Evolutionary conservation across 1,140 invertebrate species (phyloP).

Genomic region (Centruroides sculpturatus): DNA sequence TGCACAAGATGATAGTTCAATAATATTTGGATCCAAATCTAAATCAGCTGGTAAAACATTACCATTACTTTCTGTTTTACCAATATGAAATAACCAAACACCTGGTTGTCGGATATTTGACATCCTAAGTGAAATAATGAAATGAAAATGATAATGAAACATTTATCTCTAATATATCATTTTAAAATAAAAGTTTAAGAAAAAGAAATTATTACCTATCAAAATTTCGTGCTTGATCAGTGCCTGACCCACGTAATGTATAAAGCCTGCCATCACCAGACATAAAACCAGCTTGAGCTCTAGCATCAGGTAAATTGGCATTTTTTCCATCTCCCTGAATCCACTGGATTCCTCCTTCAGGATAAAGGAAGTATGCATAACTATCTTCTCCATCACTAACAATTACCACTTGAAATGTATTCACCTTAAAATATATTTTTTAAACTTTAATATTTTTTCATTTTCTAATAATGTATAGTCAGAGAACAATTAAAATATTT

Average conservation of each 20-base stretch:
- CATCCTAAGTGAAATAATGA: slow-evolving; percentile 37
- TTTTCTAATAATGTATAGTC: too few relatives aligned
- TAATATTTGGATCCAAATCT: neutral
- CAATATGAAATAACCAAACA: slow-evolving; percentile 68
- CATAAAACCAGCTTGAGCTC: slow-evolving; percentile 82
- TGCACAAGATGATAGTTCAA: slow-evolving; percentile 8
- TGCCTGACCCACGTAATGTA: slow-evolving; percentile 65
- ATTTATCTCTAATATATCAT: slow-evolving; percentile 7
- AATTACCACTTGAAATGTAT: slow-evolving; percentile 69
- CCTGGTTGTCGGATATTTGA: slow-evolving; percentile 69
- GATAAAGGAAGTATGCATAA: slow-evolving; percentile 72
- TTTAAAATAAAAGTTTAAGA: neutral
- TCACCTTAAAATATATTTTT: slow-evolving; percentile 32
- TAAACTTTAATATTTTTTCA: too few relatives aligned
- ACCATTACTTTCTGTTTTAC: slow-evolving; percentile 39
- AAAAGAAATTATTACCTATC: slow-evolving; percentile 42
- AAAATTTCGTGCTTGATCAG: slow-evolving; percentile 59
- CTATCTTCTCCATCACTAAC: slow-evolving; percentile 64
- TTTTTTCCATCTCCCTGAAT: slow-evolving; percentile 50
- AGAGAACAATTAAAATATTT: too few relatives aligned
- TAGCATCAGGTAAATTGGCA: slow-evolving; percentile 57
- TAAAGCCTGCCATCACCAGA: slow-evolving; percentile 55
- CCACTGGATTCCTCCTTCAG: slow-evolving; percentile 78
- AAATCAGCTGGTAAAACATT: slow-evolving; percentile 44
- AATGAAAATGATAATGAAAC: slow-evolving; percentile 9